Percentiles rank a stretch among this genome's conserved stretches.
These are phyloP conservation scores for Coluber constrictor DNA, from an alignment of 2,797 vertebrate species.

Conservation along the genomic window DNA sequence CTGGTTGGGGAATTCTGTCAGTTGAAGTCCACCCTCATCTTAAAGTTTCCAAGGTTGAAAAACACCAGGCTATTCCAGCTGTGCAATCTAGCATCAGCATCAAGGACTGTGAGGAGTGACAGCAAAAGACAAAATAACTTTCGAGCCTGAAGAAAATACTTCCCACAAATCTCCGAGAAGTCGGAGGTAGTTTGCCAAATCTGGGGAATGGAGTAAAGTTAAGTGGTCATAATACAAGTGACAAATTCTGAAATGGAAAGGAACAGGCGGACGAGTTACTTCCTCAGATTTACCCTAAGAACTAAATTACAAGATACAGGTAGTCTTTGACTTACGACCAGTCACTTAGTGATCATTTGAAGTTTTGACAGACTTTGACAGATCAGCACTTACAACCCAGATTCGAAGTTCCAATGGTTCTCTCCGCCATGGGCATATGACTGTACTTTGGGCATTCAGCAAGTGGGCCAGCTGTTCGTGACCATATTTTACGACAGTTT, in stretches of 20 bases:
- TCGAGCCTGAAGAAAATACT: neutral
- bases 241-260: constrained; percentile 10
- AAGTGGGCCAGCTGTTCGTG: neutral
- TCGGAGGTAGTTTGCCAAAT: neutral
- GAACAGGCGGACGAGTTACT: neutral
- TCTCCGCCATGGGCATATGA: neutral
- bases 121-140: neutral
- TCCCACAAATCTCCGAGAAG: neutral
- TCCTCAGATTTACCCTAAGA: neutral
- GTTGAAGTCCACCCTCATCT: neutral
- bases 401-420: neutral
- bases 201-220: neutral
- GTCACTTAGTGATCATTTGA: neutral
- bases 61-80: neutral
- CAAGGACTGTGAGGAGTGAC: neutral
- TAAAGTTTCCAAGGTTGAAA: neutral
- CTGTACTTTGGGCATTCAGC: neutral
- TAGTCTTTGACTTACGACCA: neutral
- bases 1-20: neutral
- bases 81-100: neutral
- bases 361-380: neutral
- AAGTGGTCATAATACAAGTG: neutral
- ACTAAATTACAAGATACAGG: neutral
- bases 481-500: neutral
- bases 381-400: neutral